phyloP scores from a whole-genome alignment of 2,888 invertebrate species.

The Brachycybe producta region DNA sequence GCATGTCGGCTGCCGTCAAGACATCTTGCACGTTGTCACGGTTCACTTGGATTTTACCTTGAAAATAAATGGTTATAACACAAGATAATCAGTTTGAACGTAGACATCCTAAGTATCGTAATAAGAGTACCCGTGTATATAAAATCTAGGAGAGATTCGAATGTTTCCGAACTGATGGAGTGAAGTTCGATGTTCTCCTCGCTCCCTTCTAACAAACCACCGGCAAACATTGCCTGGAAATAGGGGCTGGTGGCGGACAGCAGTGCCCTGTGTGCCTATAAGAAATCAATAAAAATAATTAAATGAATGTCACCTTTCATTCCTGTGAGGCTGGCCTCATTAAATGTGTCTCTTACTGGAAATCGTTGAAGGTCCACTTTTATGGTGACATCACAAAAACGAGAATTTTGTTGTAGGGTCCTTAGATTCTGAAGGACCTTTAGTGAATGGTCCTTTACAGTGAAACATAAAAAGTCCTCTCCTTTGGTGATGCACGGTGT shows the following conservation, averaged over 20 bases:
- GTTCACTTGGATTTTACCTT: constrained; percentile 11
- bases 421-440: constrained; percentile 5
- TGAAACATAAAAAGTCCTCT: neutral
- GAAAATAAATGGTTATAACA: neutral
- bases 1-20: constrained; percentile 79
- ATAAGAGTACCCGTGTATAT: constrained; percentile 15
- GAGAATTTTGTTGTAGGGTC: constrained; percentile 2
- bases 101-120: neutral
- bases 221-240: constrained; percentile 17
- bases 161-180: constrained; percentile 5
- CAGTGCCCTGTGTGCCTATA: constrained; percentile 16
- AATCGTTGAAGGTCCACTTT: constrained; percentile 12
- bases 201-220: constrained; percentile 11
- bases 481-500: too few relatives aligned
- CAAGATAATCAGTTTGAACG: neutral
- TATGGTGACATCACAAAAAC: constrained; percentile 11
- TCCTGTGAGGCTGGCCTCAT: too few relatives aligned
- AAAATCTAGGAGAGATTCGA: constrained; percentile 12
- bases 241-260: constrained; percentile 18
- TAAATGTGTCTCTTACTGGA: neutral
- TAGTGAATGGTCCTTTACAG: neutral
- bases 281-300: neutral
- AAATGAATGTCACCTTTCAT: too few relatives aligned
- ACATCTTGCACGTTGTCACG: constrained; percentile 61
- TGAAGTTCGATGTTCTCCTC: constrained; percentile 8